These are phyloP conservation scores for Brachynemurus nebulosus DNA, from an alignment of 2,888 invertebrate species.

Conservation along the genomic window DNA sequence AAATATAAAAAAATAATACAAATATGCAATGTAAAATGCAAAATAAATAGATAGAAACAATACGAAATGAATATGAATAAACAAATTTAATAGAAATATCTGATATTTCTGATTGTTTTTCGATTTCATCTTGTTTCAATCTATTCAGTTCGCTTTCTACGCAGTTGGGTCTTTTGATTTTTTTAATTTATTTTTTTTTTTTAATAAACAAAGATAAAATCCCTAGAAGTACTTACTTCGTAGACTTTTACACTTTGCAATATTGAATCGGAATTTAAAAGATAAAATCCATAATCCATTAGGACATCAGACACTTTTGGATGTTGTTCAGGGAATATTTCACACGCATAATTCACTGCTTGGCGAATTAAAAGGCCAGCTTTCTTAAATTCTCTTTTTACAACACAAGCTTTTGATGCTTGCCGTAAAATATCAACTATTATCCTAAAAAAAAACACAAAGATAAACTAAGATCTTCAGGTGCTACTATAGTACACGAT, in stretches of 20 bases:
- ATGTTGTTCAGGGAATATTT: slow-evolving; percentile 49
- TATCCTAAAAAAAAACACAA: slow-evolving; percentile 36
- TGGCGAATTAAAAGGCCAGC: slow-evolving; percentile 73
- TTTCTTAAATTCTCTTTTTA: slow-evolving; percentile 69
- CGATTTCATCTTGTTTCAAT: neutral
- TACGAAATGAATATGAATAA: too few relatives aligned
- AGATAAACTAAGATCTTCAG: too few relatives aligned
- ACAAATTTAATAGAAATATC: too few relatives aligned
- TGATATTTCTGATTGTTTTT: neutral
- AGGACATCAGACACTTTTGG: slow-evolving; percentile 75
- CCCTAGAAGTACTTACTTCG: slow-evolving; percentile 38
- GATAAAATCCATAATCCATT: slow-evolving; percentile 80
- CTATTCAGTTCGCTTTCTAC: too few relatives aligned
- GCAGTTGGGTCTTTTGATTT: too few relatives aligned
- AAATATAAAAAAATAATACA: too few relatives aligned
- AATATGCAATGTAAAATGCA: too few relatives aligned
- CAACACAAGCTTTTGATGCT: slow-evolving; percentile 79
- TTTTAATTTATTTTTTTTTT: neutral
- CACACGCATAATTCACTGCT: slow-evolving; percentile 58
- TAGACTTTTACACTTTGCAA: slow-evolving; percentile 75
- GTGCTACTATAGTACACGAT: too few relatives aligned
- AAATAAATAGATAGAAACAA: too few relatives aligned
- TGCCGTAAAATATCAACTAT: slow-evolving; percentile 72
- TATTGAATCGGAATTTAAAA: slow-evolving; percentile 78
- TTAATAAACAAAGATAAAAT: neutral